Evolutionary conservation across 2,113 vertebrate genomes (phyloP).

Genomic region (Semnornis frantzii): DNA sequence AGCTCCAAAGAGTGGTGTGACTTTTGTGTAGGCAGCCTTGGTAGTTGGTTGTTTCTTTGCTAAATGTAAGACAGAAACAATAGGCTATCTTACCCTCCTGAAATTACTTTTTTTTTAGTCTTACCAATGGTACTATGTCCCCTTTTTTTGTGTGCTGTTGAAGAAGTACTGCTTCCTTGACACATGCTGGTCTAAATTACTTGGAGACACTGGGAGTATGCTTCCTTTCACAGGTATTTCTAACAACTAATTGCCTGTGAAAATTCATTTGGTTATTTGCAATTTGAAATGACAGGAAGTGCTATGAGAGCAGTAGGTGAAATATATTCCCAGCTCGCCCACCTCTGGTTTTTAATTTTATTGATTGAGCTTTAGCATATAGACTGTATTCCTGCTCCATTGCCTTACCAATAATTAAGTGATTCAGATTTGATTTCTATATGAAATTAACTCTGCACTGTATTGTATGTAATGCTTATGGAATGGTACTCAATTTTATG

Average conservation of each 20-base stretch:
- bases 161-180: not conserved
- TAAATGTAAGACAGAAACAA: not conserved
- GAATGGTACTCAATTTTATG: not conserved
- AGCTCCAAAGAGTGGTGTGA: not conserved
- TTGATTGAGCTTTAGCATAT: not conserved
- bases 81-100: not conserved
- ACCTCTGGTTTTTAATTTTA: conserved; percentile 6
- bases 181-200: conserved; percentile 71
- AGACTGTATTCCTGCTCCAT: not conserved
- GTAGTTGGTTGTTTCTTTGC: not conserved
- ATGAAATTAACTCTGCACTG: not conserved
- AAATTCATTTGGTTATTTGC: conserved; percentile 67
- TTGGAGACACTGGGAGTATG: conserved; percentile 56
- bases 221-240: conserved; percentile 66
- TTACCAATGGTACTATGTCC: not conserved
- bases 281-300: conserved; percentile 53
- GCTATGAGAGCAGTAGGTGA: conserved; percentile 31
- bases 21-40: not conserved
- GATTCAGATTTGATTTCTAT: not conserved
- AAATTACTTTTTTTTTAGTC: not conserved
- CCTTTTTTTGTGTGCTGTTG: not conserved
- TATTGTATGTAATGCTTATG: not conserved
- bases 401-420: not conserved
- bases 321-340: conserved; percentile 15
- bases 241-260: conserved; percentile 69